Evolutionary conservation across 2,113 vertebrate species (phyloP).

Genomic region (Stigmatopora nigra): DNA sequence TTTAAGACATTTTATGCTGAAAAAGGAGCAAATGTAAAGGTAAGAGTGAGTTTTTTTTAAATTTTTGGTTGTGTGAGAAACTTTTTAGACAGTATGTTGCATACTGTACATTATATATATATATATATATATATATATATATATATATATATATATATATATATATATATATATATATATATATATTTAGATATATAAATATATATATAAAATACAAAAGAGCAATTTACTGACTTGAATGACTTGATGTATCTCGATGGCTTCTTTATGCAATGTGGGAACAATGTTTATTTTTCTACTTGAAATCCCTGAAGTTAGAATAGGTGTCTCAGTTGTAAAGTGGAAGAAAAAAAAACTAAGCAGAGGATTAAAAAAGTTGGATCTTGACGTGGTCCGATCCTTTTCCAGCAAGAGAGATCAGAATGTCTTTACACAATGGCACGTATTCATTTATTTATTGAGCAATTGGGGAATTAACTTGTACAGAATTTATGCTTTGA

Average conservation of each 20-base stretch:
- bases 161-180: not conserved
- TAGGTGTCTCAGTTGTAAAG: constrained; percentile 48
- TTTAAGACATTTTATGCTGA: constrained; percentile 13
- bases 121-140: not conserved
- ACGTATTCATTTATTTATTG: constrained; percentile 72
- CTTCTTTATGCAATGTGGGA: constrained; percentile 75
- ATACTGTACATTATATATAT: not conserved
- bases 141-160: not conserved
- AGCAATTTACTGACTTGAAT: constrained; percentile 66
- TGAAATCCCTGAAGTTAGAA: constrained; percentile 56
- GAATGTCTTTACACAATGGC: constrained; percentile 50
- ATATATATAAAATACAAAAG: not conserved
- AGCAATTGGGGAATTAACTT: constrained; percentile 57
- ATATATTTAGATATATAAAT: not conserved
- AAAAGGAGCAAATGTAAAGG: not conserved
- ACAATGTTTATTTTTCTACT: constrained; percentile 78
- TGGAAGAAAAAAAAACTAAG: constrained; percentile 3
- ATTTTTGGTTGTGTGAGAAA: constrained; percentile 64
- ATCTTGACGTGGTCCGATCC: constrained; percentile 14
- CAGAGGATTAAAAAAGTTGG: constrained; percentile 1
- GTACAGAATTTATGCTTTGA: constrained; percentile 49
- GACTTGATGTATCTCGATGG: constrained; percentile 64
- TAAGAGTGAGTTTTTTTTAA: constrained; percentile 24
- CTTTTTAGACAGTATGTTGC: constrained; percentile 36
- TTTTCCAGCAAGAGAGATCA: constrained; percentile 20